A percentile compares a stretch with the other conserved stretches of the same genome.
Evolutionary conservation across 2,113 vertebrate species (phyloP).

Genomic region (Girardinichthys multiradiatus): DNA sequence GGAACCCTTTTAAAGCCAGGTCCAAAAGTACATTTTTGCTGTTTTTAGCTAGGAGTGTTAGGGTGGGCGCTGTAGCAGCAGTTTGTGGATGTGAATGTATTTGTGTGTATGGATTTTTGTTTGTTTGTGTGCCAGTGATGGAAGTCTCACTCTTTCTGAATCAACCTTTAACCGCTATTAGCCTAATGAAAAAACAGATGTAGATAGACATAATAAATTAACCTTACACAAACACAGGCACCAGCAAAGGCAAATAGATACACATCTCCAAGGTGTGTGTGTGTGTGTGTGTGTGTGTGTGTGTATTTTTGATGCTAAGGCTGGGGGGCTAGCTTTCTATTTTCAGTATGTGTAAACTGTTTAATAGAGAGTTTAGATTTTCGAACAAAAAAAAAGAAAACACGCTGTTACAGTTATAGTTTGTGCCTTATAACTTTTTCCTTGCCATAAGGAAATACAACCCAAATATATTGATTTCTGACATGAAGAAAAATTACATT

Average conservation of each 20-base stretch:
- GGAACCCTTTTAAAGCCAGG: constrained; percentile 54
- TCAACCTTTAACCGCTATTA: constrained; percentile 72
- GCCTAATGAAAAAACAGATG: constrained; percentile 73
- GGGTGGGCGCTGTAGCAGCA: background rate
- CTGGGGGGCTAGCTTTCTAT: constrained; percentile 5
- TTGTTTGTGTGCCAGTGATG: constrained; percentile 61
- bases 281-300: constrained; percentile 6
- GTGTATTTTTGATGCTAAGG: background rate
- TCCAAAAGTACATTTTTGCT: constrained; percentile 7
- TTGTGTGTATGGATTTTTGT: constrained; percentile 52
- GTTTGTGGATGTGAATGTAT: constrained; percentile 11
- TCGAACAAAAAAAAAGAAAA: background rate
- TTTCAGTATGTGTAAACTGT: constrained; percentile 19
- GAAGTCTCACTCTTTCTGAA: constrained; percentile 63
- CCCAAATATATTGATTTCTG: constrained; percentile 20
- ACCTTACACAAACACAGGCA: constrained; percentile 37
- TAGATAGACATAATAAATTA: constrained; percentile 64
- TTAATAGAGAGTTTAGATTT: constrained; percentile 9
- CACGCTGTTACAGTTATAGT: constrained; percentile 1
- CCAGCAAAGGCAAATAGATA: constrained; percentile 12
- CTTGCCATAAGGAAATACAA: background rate
- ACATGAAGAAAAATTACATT: constrained; percentile 14
- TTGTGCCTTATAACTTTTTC: background rate
- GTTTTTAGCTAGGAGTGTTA: constrained; percentile 18
- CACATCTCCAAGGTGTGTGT: constrained; percentile 18